Conservation (phyloP, 2,797 vertebrate genomes). For the Philypnodon macrostomus region DNA sequence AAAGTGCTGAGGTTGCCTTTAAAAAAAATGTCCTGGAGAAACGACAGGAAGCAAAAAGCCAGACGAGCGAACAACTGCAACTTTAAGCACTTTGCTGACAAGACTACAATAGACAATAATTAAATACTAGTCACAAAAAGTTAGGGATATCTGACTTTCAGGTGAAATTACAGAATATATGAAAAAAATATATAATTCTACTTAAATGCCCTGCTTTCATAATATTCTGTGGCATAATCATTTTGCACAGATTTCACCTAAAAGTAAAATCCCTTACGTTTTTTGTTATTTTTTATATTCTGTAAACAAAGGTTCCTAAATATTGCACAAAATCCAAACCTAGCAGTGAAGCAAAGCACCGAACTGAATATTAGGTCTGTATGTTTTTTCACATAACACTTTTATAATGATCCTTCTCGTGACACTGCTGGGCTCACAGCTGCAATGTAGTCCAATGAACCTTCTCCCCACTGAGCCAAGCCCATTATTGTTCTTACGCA, state of each 20-base stretch:
- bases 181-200: too few relatives aligned
- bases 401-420: conserved; percentile 21
- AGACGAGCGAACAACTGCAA: conserved; percentile 20
- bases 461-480: conserved; percentile 6
- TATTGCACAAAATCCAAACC: too few relatives aligned
- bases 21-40: conserved; percentile 45
- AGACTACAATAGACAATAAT: background rate
- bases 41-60: conserved; percentile 43
- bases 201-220: too few relatives aligned
- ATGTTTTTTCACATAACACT: conserved; percentile 5
- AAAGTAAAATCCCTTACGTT: too few relatives aligned
- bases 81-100: conserved; percentile 1
- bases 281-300: too few relatives aligned
- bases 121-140: too few relatives aligned
- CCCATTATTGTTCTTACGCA: conserved; percentile 59
- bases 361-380: background rate
- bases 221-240: too few relatives aligned
- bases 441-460: conserved; percentile 38
- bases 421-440: conserved; percentile 34
- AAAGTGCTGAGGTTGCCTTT: conserved; percentile 55
- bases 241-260: too few relatives aligned
- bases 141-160: too few relatives aligned
- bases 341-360: too few relatives aligned
- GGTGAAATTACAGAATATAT: too few relatives aligned
- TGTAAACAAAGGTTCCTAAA: too few relatives aligned